phyloP scores from a whole-genome alignment of 2,797 vertebrate species.

The Labeo calbasu region DNA sequence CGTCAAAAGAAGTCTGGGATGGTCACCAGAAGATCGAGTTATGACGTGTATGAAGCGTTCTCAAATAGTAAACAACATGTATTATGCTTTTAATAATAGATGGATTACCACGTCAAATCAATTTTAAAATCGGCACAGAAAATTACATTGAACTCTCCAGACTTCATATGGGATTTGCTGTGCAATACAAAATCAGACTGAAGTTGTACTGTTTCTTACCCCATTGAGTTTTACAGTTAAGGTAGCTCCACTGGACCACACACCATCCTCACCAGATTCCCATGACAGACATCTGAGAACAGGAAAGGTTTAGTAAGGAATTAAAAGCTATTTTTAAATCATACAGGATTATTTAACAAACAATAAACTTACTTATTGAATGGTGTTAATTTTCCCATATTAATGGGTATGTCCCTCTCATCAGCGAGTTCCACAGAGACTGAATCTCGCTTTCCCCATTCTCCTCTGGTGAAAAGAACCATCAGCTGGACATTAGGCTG shows the following conservation, averaged over 20 bases:
- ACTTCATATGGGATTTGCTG: not conserved
- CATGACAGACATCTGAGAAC: conserved; percentile 76
- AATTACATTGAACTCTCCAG: not conserved
- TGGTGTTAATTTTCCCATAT: conserved; percentile 77
- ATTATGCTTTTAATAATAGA: not conserved
- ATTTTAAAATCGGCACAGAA: not conserved
- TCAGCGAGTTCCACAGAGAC: conserved; percentile 76
- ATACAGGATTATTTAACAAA: not conserved
- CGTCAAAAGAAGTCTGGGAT: not conserved
- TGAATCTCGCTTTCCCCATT: conserved; percentile 72
- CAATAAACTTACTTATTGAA: conserved; percentile 73
- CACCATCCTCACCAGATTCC: conserved; percentile 79
- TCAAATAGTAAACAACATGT: not conserved
- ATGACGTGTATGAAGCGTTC: not conserved
- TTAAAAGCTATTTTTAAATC: not conserved
- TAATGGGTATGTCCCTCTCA: conserved; percentile 66
- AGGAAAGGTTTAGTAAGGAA: not conserved
- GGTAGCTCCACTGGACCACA: conserved; percentile 69
- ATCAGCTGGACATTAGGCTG: conserved; percentile 70
- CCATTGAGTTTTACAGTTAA: conserved; percentile 72
- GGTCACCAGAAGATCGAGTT: not conserved
- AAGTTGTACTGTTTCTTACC: conserved; percentile 51
- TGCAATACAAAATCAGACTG: not conserved
- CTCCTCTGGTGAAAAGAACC: conserved; percentile 79
- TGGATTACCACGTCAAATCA: not conserved